Conservation (phyloP, 2,888 invertebrate genomes). For the Diaphora mendica region DNA sequence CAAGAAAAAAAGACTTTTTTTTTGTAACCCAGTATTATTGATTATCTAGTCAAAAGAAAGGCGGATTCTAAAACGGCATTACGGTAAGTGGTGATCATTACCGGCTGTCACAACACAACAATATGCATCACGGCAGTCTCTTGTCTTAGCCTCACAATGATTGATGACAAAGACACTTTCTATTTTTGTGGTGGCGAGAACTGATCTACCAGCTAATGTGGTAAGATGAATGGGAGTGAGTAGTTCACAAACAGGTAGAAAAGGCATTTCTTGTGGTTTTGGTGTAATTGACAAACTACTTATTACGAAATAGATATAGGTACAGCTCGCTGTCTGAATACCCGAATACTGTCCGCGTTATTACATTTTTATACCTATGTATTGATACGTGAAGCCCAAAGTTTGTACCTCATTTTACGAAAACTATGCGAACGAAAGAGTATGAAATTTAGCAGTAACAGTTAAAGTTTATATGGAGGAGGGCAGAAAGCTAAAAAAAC, state of each 20-base stretch:
- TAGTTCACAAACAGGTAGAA: background rate
- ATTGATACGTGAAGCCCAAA: too few species aligned
- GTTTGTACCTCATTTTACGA: too few species aligned
- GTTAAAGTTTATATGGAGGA: too few species aligned
- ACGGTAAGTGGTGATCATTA: background rate
- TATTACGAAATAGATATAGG: background rate
- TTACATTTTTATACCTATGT: background rate
- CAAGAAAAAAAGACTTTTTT: background rate
- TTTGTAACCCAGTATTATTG: background rate
- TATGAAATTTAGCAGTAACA: too few species aligned
- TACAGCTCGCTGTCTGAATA: background rate
- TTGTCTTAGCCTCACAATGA: conserved; percentile 33
- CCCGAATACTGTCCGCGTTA: background rate
- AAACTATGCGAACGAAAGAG: too few species aligned
- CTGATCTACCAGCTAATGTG: conserved; percentile 36
- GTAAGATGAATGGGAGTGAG: conserved; percentile 9
- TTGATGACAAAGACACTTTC: conserved; percentile 46
- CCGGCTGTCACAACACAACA: conserved; percentile 13
- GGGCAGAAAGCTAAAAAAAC: too few species aligned
- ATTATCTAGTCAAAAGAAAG: background rate
- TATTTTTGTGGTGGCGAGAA: conserved; percentile 40
- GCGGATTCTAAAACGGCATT: background rate
- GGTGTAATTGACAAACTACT: background rate
- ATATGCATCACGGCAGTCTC: conserved; percentile 9
- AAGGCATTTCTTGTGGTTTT: background rate